A percentile compares a stretch with the other conserved stretches of the same genome.
These are phyloP conservation scores for Paragorgia papillata DNA, from an alignment of 92 coral and sea anemone genomes.

Conservation along the genomic window DNA sequence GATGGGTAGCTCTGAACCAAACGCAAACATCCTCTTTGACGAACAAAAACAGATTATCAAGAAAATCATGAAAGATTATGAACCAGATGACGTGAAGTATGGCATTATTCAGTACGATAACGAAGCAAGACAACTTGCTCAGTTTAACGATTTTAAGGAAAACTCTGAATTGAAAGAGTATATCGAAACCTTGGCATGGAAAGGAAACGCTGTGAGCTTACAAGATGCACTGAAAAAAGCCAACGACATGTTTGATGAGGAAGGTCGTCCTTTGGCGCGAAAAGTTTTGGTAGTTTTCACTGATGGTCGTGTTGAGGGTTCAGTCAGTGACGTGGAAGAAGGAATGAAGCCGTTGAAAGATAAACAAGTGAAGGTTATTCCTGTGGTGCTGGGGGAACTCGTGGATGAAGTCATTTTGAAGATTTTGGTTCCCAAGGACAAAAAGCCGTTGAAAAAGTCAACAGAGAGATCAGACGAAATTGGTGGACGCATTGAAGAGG, in stretches of 20 bases:
- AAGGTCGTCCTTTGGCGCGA: constrained; percentile 42
- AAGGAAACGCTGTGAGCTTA: constrained; percentile 38
- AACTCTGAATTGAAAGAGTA: constrained; percentile 32
- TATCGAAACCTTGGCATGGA: constrained; percentile 42
- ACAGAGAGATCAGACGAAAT: constrained; percentile 20
- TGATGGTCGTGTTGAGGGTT: constrained; percentile 61
- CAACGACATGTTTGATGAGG: constrained; percentile 34
- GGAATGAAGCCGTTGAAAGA: constrained; percentile 62
- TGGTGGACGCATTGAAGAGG: constrained; percentile 34
- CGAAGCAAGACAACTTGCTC: constrained; percentile 50
- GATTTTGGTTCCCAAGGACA: constrained; percentile 31
- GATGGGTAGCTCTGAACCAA: constrained; percentile 68
- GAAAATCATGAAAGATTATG: constrained; percentile 61
- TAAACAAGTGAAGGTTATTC: constrained; percentile 71
- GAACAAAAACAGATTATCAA: constrained; percentile 69
- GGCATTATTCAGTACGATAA: constrained; percentile 73
- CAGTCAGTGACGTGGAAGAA: constrained; percentile 54
- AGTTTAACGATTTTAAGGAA: constrained; percentile 49
- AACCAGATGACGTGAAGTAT: constrained; percentile 62
- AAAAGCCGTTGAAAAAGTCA: constrained; percentile 20
- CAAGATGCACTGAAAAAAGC: constrained; percentile 50
- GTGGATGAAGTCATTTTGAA: constrained; percentile 40
- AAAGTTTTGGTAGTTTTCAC: constrained; percentile 73
- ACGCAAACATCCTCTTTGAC: constrained; percentile 56
- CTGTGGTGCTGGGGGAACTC: constrained; percentile 72